Evolutionary conservation across 2,888 invertebrate species (phyloP).

Genomic region (Lasioglossum pauxillum): DNA sequence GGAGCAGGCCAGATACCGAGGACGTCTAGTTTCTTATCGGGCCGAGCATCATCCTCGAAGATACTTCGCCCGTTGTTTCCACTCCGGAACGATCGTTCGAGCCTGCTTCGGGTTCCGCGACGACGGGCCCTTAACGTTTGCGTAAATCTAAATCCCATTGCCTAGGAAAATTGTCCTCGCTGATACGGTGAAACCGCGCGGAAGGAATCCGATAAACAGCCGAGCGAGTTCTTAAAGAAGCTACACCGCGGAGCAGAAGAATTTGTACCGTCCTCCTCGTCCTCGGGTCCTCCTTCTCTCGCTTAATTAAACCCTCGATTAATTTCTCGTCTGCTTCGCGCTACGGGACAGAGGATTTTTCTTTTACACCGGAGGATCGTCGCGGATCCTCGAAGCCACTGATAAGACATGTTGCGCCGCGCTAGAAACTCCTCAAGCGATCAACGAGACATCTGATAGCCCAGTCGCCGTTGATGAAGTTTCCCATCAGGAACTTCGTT

Average conservation of each 20-base stretch:
- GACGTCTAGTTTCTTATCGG: conserved; percentile 54
- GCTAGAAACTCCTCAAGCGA: conserved; percentile 23
- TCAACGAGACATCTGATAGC: conserved; percentile 40
- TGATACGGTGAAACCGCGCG: conserved; percentile 24
- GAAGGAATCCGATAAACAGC: conserved; percentile 40
- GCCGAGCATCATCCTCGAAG: conserved; percentile 38
- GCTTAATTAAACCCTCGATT: conserved; percentile 6
- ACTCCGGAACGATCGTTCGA: conserved; percentile 35
- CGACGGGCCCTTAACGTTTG: conserved; percentile 16
- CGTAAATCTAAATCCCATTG: conserved; percentile 32
- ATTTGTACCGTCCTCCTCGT: neutral
- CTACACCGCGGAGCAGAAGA: neutral
- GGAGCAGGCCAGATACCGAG: conserved; percentile 28
- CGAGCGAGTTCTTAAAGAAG: conserved; percentile 22
- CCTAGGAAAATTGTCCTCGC: conserved; percentile 16
- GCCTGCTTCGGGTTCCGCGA: conserved; percentile 16
- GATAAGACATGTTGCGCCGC: neutral
- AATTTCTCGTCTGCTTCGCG: neutral
- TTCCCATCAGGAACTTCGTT: conserved; percentile 49
- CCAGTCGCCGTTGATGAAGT: conserved; percentile 30
- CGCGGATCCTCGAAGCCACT: neutral
- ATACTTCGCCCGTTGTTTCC: conserved; percentile 35
- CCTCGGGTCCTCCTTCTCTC: neutral
- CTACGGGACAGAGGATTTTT: neutral
- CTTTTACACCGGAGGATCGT: neutral